These are phyloP conservation scores for Drosophila ohnishii DNA, from an alignment of 1,140 invertebrate genomes.

Conservation along the genomic window DNA sequence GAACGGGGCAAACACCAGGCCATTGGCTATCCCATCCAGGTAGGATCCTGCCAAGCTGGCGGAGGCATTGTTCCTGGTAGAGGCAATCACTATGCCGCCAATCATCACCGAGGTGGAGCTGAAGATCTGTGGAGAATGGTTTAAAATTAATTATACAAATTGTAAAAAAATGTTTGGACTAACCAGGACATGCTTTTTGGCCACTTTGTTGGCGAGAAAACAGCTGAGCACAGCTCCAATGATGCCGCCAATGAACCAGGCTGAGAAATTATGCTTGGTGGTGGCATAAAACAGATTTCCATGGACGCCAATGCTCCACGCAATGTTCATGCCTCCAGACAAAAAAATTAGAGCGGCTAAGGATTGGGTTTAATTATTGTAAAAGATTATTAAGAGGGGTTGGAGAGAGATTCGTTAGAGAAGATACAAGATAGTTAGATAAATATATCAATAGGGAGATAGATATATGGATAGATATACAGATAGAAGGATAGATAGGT, in stretches of 20 bases:
- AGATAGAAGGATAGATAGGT: no score
- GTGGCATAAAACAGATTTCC: accelerated
- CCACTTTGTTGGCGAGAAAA: constrained; percentile 44
- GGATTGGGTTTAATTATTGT: neutral
- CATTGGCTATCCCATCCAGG: constrained; percentile 66
- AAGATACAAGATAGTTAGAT: neutral
- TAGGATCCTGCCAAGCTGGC: constrained; percentile 45
- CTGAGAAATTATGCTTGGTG: constrained; percentile 29
- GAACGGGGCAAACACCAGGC: constrained; percentile 52
- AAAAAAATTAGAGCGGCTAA: constrained; percentile 58
- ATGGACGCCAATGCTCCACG: constrained; percentile 62
- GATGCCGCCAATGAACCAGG: constrained; percentile 67
- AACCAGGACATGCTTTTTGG: constrained; percentile 60
- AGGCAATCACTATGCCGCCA: constrained; percentile 41
- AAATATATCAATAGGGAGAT: no score
- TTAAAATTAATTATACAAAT: neutral
- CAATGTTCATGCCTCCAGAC: constrained; percentile 72
- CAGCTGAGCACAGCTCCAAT: constrained; percentile 55
- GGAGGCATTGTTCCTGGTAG: neutral
- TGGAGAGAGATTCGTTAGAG: neutral
- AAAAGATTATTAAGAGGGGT: neutral
- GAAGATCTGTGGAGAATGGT: constrained; percentile 24
- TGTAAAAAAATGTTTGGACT: neutral
- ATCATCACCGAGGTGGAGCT: constrained; percentile 46
- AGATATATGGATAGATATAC: no score